Percentiles rank a stretch among this genome's conserved stretches.
These are phyloP conservation scores for Erpetoichthys calabaricus DNA, from an alignment of 2,797 vertebrate species.

Conservation along the genomic window DNA sequence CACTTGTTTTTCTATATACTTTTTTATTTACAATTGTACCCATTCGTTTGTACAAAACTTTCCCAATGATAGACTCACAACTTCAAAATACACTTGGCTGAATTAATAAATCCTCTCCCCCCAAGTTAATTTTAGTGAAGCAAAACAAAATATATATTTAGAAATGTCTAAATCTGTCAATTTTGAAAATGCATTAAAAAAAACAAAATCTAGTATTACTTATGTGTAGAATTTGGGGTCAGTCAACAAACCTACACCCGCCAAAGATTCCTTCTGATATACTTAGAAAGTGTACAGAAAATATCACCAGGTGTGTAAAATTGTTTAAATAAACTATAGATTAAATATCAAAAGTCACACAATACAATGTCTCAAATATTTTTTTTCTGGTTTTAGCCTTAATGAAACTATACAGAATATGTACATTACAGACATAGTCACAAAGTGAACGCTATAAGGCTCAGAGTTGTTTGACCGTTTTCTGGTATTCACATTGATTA, in stretches of 20 bases:
- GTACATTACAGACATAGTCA: slow-evolving; percentile 70
- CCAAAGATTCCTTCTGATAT: slow-evolving; percentile 18
- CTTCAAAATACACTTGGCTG: too few species aligned
- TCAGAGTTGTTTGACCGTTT: slow-evolving; percentile 50
- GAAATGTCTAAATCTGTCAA: neutral
- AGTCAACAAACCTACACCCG: neutral
- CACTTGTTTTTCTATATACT: too few species aligned
- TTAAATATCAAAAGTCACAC: slow-evolving; percentile 86
- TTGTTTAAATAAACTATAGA: slow-evolving; percentile 45
- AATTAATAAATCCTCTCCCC: too few species aligned
- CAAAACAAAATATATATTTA: too few species aligned
- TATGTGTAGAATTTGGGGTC: neutral
- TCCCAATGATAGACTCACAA: too few species aligned
- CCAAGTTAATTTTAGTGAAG: too few species aligned
- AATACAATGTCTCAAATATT: slow-evolving; percentile 66
- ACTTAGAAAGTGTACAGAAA: slow-evolving; percentile 26
- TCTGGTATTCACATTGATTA: slow-evolving; percentile 83
- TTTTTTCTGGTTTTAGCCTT: slow-evolving; percentile 77
- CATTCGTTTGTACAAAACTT: too few species aligned
- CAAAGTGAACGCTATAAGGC: slow-evolving; percentile 73
- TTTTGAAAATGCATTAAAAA: neutral
- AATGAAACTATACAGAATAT: slow-evolving; percentile 81
- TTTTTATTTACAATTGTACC: too few species aligned
- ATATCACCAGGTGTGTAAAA: slow-evolving; percentile 27
- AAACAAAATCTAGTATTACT: neutral